Evolutionary conservation across 2,797 vertebrate species (phyloP).

Genomic region (Phrynocephalus forsythii): DNA sequence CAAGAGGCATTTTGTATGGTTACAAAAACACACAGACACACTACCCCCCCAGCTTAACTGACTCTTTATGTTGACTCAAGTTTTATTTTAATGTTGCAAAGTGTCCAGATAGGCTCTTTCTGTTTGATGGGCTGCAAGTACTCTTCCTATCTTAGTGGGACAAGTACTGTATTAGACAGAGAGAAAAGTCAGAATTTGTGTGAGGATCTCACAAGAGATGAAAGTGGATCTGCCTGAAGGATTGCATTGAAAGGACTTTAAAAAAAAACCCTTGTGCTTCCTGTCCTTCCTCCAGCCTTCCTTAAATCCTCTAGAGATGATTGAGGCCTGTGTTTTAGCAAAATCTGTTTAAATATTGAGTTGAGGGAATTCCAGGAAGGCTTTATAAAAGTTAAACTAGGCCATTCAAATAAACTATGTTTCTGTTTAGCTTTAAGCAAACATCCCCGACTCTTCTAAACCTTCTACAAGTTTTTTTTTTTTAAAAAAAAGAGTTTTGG

Average conservation of each 20-base stretch:
- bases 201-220: neutral
- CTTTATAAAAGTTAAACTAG: neutral
- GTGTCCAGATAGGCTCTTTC: neutral
- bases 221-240: conserved; percentile 24
- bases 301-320: neutral
- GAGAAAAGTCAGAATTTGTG: conserved; percentile 18
- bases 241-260: neutral
- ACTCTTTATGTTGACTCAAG: neutral
- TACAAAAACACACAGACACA: neutral
- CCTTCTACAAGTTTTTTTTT: too few species aligned
- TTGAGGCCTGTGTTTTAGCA: neutral
- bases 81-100: neutral
- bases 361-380: neutral
- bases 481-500: too few species aligned
- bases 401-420: too few species aligned
- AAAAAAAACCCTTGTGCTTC: neutral
- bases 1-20: neutral
- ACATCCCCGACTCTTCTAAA: too few species aligned
- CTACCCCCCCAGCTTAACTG: neutral
- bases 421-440: too few species aligned
- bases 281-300: conserved; percentile 6
- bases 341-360: neutral
- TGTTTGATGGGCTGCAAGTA: neutral
- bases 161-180: neutral
- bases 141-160: neutral